Conservation (phyloP, 2,888 invertebrate species). For the Parnassius orleans region DNA sequence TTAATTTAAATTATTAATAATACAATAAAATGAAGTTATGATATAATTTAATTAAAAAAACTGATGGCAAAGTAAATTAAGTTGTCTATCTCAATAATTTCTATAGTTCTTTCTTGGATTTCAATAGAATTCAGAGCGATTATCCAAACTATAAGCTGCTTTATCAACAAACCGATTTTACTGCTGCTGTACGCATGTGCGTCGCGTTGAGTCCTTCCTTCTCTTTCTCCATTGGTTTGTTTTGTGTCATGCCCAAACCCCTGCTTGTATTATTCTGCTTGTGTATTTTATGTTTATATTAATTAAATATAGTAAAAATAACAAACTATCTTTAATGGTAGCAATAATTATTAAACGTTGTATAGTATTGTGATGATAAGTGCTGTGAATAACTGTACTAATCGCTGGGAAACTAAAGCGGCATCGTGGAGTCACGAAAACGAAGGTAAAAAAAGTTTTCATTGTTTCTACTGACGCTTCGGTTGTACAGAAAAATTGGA, state of each 20-base stretch:
- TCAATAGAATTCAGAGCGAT: neutral
- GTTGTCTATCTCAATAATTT: too few species aligned
- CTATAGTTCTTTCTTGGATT: too few species aligned
- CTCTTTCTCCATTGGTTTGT: slow-evolving; percentile 76
- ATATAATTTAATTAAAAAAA: too few species aligned
- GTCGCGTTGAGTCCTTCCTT: slow-evolving; percentile 56
- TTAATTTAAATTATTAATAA: too few species aligned
- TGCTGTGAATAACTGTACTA: slow-evolving; percentile 79
- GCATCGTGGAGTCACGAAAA: slow-evolving; percentile 83
- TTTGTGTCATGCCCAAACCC: slow-evolving; percentile 75
- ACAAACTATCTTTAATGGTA: slow-evolving; percentile 64
- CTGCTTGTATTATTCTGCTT: slow-evolving; percentile 67
- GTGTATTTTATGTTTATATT: slow-evolving; percentile 65
- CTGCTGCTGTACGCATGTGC: slow-evolving; percentile 65
- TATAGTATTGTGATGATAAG: slow-evolving; percentile 79
- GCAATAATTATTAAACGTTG: slow-evolving; percentile 56
- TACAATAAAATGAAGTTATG: too few species aligned
- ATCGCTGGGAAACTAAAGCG: slow-evolving; percentile 78
- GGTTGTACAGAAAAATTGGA: slow-evolving; percentile 46
- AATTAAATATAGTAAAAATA: slow-evolving; percentile 51
- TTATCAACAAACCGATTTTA: slow-evolving; percentile 53
- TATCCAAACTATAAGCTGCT: slow-evolving; percentile 43
- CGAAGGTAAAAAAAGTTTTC: slow-evolving; percentile 77
- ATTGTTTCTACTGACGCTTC: slow-evolving; percentile 65
- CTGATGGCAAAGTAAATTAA: too few species aligned